Conservation (phyloP, 2,888 invertebrate species). For the Sphecodes monilicornis region DNA sequence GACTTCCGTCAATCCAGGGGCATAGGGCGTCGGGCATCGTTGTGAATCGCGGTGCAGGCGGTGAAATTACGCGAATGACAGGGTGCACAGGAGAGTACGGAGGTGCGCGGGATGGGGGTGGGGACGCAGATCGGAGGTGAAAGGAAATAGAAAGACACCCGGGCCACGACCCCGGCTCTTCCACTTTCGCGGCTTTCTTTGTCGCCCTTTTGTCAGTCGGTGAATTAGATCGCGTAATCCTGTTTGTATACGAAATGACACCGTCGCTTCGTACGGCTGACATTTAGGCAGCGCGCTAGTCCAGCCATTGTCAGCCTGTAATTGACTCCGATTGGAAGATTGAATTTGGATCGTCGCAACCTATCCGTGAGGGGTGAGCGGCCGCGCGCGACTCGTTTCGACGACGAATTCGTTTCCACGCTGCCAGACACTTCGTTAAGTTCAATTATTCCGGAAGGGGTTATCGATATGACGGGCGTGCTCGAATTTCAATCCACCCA, state of each 20-base stretch:
- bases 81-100: background rate
- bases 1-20: slow-evolving; percentile 5
- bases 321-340: slow-evolving; percentile 84
- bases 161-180: slow-evolving; percentile 40
- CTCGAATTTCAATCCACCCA: slow-evolving; percentile 46
- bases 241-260: slow-evolving; percentile 84
- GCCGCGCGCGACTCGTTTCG: slow-evolving; percentile 67
- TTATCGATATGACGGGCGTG: slow-evolving; percentile 74
- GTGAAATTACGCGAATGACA: slow-evolving; percentile 50
- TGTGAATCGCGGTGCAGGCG: background rate
- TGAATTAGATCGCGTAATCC: slow-evolving; percentile 84
- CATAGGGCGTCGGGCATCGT: background rate
- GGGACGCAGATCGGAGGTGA: background rate
- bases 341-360: slow-evolving; percentile 81
- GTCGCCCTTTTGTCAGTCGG: slow-evolving; percentile 79
- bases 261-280: slow-evolving; percentile 80
- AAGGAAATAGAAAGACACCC: slow-evolving; percentile 50
- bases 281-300: slow-evolving; percentile 79
- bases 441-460: slow-evolving; percentile 78
- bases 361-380: slow-evolving; percentile 41
- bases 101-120: background rate
- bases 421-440: slow-evolving; percentile 82
- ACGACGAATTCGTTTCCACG: slow-evolving; percentile 81
- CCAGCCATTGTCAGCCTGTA: slow-evolving; percentile 80
- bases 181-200: slow-evolving; percentile 74